These are phyloP conservation scores for Nanorana parkeri DNA, from an alignment of 2,113 vertebrate species.

Conservation along the genomic window DNA sequence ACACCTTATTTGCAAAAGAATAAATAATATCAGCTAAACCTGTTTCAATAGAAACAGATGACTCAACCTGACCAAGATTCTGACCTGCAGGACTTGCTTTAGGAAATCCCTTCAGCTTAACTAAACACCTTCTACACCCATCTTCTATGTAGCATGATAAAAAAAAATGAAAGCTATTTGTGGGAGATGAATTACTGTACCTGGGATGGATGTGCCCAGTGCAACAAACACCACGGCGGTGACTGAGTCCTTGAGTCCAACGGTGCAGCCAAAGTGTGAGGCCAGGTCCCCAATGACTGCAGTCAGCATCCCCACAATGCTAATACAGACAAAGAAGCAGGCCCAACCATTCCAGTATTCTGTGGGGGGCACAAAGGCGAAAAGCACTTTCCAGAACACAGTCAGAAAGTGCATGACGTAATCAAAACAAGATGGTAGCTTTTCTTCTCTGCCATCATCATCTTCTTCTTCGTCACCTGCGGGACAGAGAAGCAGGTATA, in stretches of 20 bases:
- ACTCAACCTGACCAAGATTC: too few relatives aligned
- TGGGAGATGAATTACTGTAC: conserved; percentile 64
- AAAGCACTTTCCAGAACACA: conserved; percentile 94
- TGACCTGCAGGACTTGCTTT: too few relatives aligned
- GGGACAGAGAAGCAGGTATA: background rate
- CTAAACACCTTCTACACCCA: too few relatives aligned
- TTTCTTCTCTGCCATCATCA: conserved; percentile 79
- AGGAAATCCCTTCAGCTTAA: too few relatives aligned
- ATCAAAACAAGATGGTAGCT: conserved; percentile 86
- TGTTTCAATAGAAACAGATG: too few relatives aligned
- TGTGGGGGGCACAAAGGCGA: conserved; percentile 89
- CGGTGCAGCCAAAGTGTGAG: conserved; percentile 91
- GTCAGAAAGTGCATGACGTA: conserved; percentile 94
- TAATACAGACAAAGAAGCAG: conserved; percentile 86
- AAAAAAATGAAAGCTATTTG: too few relatives aligned
- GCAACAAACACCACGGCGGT: conserved; percentile 92
- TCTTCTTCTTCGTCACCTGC: conserved; percentile 88
- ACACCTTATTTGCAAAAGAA: too few relatives aligned
- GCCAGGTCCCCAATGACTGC: conserved; percentile 90
- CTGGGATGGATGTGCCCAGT: conserved; percentile 90
- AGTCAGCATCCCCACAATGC: conserved; percentile 85
- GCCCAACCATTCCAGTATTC: conserved; percentile 95
- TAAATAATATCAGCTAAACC: too few relatives aligned
- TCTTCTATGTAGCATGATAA: too few relatives aligned
- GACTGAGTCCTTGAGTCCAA: conserved; percentile 88